Evolutionary conservation across 2,888 invertebrate species (phyloP), one percentile per base, ranked within the genome.

Genomic region (Pseudococcus jackbeardsleyi): DNA sequence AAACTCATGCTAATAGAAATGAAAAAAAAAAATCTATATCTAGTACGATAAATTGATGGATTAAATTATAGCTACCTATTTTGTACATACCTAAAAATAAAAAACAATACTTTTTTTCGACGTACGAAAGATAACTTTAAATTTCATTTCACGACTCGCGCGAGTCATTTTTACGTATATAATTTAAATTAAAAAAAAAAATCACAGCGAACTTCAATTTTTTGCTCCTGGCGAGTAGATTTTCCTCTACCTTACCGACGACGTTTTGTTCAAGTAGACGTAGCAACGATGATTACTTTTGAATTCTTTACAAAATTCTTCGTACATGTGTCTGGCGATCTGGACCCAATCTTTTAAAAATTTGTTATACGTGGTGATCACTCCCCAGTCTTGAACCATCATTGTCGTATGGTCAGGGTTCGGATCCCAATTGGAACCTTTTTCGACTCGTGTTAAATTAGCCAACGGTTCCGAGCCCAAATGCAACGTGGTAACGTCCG

Each of bases 311-410:
- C 87, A 87, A 17, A 50, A 87, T 22, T 87, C 77, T 19, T 79
- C 26, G 87, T 50, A 87, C 22, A 87, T 77, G 22, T 19, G 17
- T 22, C n/a, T 85, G 15, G 64, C 17, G 22, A 90, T 90, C 50
- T 89, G 88, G 77, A 89, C 79, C 90, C 94, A 94, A 90, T 94
- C 93, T 90, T 93, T 93, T 12, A 95, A 91, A 89, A 94, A 93
- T 82, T 92, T 93, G 50, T 93, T 93, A 90, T 94, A 94, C 12
- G 93, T 93, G 90, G 93, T 93, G 89, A 94, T 92, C 3, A 94
- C 93, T 50, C 94, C 93, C 90, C 93, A 93, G 90, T 95, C 95
- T 90, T 94, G 93, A 89, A 93, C 93, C 84, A 94, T 91, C 90
- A 93, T 93, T 89, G 92, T 91, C 0, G 94, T 93, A 2, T 93